Evolutionary conservation across 2,113 vertebrate species (phyloP), one percentile per base, ranked within the genome.

Genomic region (Malurus elegans): DNA sequence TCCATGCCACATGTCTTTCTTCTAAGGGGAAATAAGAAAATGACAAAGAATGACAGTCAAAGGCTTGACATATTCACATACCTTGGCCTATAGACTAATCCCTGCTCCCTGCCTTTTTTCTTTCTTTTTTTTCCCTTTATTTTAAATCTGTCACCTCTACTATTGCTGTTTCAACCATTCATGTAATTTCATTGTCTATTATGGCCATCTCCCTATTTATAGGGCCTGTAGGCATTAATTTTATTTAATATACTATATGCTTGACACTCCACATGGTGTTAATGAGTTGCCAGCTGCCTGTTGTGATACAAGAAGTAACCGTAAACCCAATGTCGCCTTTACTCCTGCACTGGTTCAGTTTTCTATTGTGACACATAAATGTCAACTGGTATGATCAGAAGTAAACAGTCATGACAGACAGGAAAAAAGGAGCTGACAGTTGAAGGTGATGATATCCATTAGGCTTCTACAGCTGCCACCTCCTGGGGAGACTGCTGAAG

Each of bases 371-470:
- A 96, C 97, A 97, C 78, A 93, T 94, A 97, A 96, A 95, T 94
- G 96, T 97, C 97, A 97, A 83, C 92, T 95, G 94, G 95, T 94
- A 94, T 90, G 97, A 97, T 97, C 95, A 97, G 95, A 97, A 97
- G 90, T 96, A 97, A 97, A 96, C 91, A 97, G 81, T 95, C 95
- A 95, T 97, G 95, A 97, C 96, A 97, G 97, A 97, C 95, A 96
- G 91, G 95, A 94, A 96, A 85, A 97, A 97, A 96, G 58, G 88
- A 95, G 92, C 93, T 97, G 96, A 97, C 96, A 97, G 95, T 91
- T 97, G 96, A 97, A 97, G 96, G 96, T 96, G 97, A 95, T 96
- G 96, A 97, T 97, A 97, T 97, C 97, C 94, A 97, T 96, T 97
- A 97, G 95, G 92, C 94, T 72, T 96, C 96, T 96, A 90, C 95